These are phyloP conservation scores for Ectemnius continuus DNA, from an alignment of 2,888 invertebrate genomes.

Conservation along the genomic window DNA sequence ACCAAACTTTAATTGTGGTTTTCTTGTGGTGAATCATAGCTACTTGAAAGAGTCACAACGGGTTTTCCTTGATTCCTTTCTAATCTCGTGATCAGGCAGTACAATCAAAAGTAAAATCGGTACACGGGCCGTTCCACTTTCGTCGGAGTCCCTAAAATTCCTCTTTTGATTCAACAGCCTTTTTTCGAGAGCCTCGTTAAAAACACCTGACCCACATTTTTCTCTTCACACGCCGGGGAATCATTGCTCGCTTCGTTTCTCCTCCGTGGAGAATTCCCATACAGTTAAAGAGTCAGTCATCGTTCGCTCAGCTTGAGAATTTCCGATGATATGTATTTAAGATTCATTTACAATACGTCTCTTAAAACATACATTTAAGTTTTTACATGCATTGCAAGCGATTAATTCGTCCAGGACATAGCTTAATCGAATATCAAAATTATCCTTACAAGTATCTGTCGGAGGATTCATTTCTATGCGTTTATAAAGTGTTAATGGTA, in stretches of 20 bases:
- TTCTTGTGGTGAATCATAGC: no score
- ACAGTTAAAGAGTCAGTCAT: background rate
- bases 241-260: constrained; percentile 18
- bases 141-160: constrained; percentile 38
- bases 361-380: no score
- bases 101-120: constrained; percentile 45
- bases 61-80: constrained; percentile 26
- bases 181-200: constrained; percentile 29
- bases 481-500: no score
- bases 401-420: no score
- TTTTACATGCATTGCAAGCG: no score
- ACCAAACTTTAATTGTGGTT: background rate
- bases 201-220: constrained; percentile 40
- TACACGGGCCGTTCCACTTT: constrained; percentile 51
- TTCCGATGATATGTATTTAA: no score
- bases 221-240: constrained; percentile 12
- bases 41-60: no score
- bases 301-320: no score
- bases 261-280: constrained; percentile 16
- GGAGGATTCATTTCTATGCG: no score
- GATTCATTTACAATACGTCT: no score
- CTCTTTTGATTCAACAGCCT: constrained; percentile 22
- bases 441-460: no score
- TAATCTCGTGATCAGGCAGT: constrained; percentile 35
- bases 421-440: no score